Conservation (phyloP, 2,113 vertebrate genomes). For the Myxocyprinus asiaticus region DNA sequence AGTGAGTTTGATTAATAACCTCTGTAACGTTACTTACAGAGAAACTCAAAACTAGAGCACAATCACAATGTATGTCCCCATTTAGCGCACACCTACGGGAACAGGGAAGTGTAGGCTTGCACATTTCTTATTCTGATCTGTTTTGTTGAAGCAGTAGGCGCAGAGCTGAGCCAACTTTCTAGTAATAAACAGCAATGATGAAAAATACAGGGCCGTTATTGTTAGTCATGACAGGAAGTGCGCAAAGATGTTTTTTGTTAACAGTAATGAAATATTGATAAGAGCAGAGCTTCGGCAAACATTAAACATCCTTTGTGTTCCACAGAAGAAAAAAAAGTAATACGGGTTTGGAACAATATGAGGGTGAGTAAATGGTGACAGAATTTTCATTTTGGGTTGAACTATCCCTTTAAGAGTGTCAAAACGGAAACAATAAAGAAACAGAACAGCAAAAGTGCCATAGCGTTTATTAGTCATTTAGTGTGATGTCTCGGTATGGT, state of each 20-base stretch:
- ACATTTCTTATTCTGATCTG: not conserved
- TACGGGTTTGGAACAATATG: no score
- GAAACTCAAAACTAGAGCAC: conserved; percentile 6
- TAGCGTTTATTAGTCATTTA: not conserved
- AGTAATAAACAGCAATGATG: not conserved
- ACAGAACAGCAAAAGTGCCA: no score
- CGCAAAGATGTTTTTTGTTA: not conserved
- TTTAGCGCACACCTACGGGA: not conserved
- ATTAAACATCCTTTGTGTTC: not conserved
- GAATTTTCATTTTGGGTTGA: no score
- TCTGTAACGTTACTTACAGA: not conserved
- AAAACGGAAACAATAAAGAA: no score
- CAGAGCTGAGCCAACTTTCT: not conserved
- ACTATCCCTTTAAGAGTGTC: no score
- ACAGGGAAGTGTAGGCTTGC: not conserved
- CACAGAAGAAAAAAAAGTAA: no score
- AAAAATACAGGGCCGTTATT: not conserved
- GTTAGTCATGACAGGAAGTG: not conserved
- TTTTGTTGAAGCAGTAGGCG: not conserved
- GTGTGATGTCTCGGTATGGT: not conserved
- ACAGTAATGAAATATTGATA: conserved; percentile 24
- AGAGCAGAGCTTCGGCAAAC: no score
- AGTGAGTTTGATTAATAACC: conserved; percentile 7
- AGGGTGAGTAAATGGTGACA: no score
- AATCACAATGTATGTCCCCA: not conserved